Percentiles rank a stretch among this genome's conserved stretches.
phyloP scores from a whole-genome alignment of 2,888 invertebrate species.

The Cephus runcator region DNA sequence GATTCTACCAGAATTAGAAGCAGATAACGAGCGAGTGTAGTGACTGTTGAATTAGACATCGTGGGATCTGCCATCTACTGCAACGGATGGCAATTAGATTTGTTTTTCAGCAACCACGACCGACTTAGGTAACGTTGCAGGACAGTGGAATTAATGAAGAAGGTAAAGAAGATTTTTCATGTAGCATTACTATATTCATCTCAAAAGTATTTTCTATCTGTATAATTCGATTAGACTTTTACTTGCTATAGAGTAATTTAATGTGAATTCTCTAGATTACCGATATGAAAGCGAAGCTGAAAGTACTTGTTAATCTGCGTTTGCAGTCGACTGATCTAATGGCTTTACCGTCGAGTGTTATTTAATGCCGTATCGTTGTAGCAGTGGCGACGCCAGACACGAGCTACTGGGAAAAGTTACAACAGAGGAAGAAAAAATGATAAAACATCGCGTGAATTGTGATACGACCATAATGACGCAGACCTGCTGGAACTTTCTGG shows the following conservation, averaged over 20 bases:
- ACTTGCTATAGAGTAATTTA: neutral
- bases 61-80: neutral
- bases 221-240: neutral
- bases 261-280: neutral
- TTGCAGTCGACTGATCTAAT: neutral
- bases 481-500: neutral
- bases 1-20: neutral
- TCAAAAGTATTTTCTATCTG: neutral
- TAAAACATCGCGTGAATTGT: neutral
- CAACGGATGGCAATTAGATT: neutral
- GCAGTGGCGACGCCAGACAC: neutral
- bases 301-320: neutral
- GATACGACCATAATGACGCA: neutral
- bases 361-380: neutral
- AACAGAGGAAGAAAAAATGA: neutral
- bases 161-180: neutral
- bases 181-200: neutral
- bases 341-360: conserved; percentile 1
- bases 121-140: neutral
- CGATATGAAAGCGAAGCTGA: neutral
- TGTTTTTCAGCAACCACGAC: neutral
- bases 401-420: neutral
- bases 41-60: neutral
- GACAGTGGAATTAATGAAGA: neutral
- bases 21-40: neutral